Evolutionary conservation across 2,113 vertebrate species (phyloP), one percentile per base, ranked within the genome.

Genomic region (Arenaria interpres): DNA sequence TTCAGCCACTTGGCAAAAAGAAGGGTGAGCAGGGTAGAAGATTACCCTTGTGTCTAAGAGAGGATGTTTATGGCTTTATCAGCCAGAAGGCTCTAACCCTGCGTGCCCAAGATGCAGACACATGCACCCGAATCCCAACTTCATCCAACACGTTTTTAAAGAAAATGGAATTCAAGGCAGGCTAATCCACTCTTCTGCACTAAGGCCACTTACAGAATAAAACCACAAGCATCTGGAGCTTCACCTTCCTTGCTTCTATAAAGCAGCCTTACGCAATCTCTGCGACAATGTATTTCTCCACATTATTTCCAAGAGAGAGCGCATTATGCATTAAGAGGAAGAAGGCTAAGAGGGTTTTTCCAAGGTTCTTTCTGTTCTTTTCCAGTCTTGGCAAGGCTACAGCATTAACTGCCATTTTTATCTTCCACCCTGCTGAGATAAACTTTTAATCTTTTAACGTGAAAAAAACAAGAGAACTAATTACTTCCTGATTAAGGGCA

Each of bases 381-480:
- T 81, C 80, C 77, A 89, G 18, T 66, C 56, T 89, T 97, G 90
- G 90, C 92, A 94, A 84, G 25, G 60, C 39, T 93, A 74, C 56
- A 82, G 73, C 27, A 95, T 73, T 63, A 87, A 89, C 50, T 87
- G 41, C 53, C 71, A 33, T 89, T 96, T 97, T 94, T 92, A 73
- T 82, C 86, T 81, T 89, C 62, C 25, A 96, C 72, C 90, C 91
- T 92, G 94, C 79, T 87, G 96, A 96, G 90, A 94, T 84, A 95
- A 96, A 95, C 72, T 95, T 96, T 57, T 93, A 89, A 95, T 93
- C 76, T 90, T 88, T 94, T 94, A 92, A 94, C 19, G 43, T 79
- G 80, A 63, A 93, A 95, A 96, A 95, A 96, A 32, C 43, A 94
- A 94, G 72, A 77, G 72, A 90, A 88, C 67, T 83, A 95, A 95